These are phyloP conservation scores for Hypsibius dujardini DNA, from an alignment of 1,140 invertebrate genomes.

Conservation along the genomic window DNA sequence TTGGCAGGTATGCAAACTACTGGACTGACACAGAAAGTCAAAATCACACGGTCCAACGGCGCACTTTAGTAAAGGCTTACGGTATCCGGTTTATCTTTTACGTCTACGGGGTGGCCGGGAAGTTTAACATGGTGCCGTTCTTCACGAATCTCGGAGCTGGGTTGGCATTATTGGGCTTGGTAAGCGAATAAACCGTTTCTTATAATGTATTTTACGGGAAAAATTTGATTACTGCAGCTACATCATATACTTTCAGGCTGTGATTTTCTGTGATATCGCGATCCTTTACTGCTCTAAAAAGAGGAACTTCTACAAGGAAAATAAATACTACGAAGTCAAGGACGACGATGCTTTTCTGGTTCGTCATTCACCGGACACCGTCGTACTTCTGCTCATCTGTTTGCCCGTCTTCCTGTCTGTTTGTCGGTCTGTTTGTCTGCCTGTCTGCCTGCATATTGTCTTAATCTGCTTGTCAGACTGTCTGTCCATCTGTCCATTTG, in stretches of 20 bases:
- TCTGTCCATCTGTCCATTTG: no score
- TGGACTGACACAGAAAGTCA: constrained; percentile 25
- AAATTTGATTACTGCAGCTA: constrained; percentile 16
- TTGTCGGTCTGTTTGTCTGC: no score
- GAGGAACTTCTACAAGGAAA: constrained; percentile 31
- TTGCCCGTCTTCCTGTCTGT: no score
- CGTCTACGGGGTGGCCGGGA: constrained; percentile 36
- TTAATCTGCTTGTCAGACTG: no score
- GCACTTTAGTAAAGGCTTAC: constrained; percentile 39
- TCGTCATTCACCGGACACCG: no score
- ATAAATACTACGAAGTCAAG: constrained; percentile 28
- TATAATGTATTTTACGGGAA: neutral
- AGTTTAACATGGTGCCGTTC: constrained; percentile 37
- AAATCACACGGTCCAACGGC: constrained; percentile 27
- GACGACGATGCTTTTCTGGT: constrained; percentile 24
- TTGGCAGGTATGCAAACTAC: constrained; percentile 35
- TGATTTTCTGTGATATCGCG: constrained; percentile 36
- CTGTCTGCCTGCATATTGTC: no score
- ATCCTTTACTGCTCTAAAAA: constrained; percentile 36
- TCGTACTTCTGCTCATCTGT: no score
- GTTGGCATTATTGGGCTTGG: constrained; percentile 36
- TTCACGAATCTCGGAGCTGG: constrained; percentile 39
- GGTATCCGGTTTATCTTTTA: constrained; percentile 38
- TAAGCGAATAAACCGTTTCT: constrained; percentile 28
- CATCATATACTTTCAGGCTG: constrained; percentile 29